These are phyloP conservation scores for Synaphobranchus kaupii DNA, from an alignment of 2,797 vertebrate genomes.

Conservation along the genomic window DNA sequence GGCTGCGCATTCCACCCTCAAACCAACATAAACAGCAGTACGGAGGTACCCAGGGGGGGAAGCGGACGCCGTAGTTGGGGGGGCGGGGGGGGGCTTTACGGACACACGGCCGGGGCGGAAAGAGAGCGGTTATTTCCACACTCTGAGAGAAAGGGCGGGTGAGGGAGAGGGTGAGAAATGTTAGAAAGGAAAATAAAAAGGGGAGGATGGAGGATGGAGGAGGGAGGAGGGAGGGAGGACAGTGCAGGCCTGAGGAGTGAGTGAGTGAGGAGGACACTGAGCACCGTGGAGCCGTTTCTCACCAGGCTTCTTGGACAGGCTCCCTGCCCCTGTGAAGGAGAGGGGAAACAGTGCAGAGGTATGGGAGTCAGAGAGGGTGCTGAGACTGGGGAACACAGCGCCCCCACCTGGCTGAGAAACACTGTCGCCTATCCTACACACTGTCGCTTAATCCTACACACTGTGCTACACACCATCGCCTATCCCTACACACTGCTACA, in stretches of 20 bases:
- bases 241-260: slow-evolving; percentile 46
- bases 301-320: slow-evolving; percentile 91
- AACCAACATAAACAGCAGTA: slow-evolving; percentile 37
- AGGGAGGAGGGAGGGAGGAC: slow-evolving; percentile 53
- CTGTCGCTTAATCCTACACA: neutral
- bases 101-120: neutral
- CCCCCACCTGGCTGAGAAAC: slow-evolving; percentile 2
- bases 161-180: slow-evolving; percentile 18
- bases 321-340: slow-evolving; percentile 92
- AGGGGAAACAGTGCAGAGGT: slow-evolving; percentile 85
- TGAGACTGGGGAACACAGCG: neutral
- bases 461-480: neutral
- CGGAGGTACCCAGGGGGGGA: neutral
- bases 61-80: neutral
- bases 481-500: neutral
- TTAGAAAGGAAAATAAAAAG: slow-evolving; percentile 25
- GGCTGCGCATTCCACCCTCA: neutral
- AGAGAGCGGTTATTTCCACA: slow-evolving; percentile 15
- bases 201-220: slow-evolving; percentile 38
- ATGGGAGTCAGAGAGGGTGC: slow-evolving; percentile 56
- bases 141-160: slow-evolving; percentile 18
- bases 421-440: neutral
- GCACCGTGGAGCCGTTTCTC: slow-evolving; percentile 83
- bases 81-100: neutral
- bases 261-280: slow-evolving; percentile 49